Base-by-base conservation (phyloP, 2,888 invertebrate genomes). In the Sarcophaga carnaria region DNA sequence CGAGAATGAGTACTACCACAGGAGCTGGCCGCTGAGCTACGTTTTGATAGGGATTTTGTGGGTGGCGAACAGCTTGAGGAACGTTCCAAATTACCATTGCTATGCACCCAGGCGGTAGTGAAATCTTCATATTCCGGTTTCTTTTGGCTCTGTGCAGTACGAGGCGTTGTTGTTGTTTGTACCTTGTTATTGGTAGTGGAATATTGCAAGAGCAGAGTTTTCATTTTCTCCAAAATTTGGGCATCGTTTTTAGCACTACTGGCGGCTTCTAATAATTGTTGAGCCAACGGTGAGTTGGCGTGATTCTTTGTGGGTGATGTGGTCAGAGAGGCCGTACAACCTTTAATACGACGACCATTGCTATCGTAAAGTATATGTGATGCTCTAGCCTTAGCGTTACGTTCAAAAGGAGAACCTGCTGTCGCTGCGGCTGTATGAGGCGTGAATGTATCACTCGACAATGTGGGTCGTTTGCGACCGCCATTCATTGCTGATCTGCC, bases 231-330 rank as follows among this genome's bases (percentile, higher is more conserved):
- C 37, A 96, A 94, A 80, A 97, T 96, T 88, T 95, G 94, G 6
- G 95, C 95, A 90, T 97, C 97, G 89, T 97, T 96, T 90, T 96
- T 96, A 1, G 96, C 95, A 88, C 91, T 95, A 90, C 96, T 96
- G 5, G 97, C 95, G 45, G 96, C 96, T 89, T 96, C 95, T 3
- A 97, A 92, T 49, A 97, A 95, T 91, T 97, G 96, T 90, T 97
- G 95, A 27, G 95, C 95, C 67, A 97, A 92, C 5, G 96, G 94
- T 6, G 96, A 96, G 82, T 92, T 96, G 95, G 83, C 95, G 95
- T 93, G 94, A 64, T 91, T 92, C 89, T 95, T 95, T 0, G 95
- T 94, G 0, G 95, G 95, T 0, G 94, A 94, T 8, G 93, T 93
- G 10, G 92, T 93, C 80, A 93, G 86, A 3, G 93, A 93, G 25